phyloP scores from a whole-genome alignment of 1,140 invertebrate species.

The Cheumatopsyche charites region DNA sequence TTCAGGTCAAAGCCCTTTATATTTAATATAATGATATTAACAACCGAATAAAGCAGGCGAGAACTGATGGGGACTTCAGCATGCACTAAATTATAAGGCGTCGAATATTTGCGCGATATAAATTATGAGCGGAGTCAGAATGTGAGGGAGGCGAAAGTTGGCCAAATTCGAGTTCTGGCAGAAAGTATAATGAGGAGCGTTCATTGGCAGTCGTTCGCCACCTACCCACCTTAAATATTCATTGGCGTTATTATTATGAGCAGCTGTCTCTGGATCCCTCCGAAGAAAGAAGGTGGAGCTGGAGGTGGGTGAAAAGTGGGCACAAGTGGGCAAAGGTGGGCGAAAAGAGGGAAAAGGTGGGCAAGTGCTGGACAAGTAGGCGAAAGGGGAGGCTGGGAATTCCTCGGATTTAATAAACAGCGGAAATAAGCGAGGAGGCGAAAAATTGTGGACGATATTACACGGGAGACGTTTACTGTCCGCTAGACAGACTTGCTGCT shows the following conservation, averaged over 20 bases:
- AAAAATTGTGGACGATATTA: slow-evolving; percentile 30
- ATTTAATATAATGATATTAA: no score
- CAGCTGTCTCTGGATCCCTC: slow-evolving; percentile 30
- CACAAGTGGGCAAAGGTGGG: no score
- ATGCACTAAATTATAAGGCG: slow-evolving; percentile 23
- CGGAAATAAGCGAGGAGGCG: slow-evolving; percentile 17
- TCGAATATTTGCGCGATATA: slow-evolving; percentile 26
- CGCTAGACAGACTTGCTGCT: no score
- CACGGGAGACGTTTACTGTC: neutral
- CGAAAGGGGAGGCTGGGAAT: slow-evolving; percentile 3
- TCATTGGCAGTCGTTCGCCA: slow-evolving; percentile 32
- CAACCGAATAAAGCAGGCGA: no score
- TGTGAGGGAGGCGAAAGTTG: slow-evolving; percentile 10
- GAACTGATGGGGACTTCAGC: neutral
- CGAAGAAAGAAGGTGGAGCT: neutral
- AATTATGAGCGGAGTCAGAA: slow-evolving; percentile 25
- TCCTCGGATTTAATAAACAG: slow-evolving; percentile 34
- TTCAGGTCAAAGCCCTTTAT: no score
- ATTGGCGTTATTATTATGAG: slow-evolving; percentile 34
- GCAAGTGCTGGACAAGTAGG: no score
- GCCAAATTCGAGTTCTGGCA: slow-evolving; percentile 21
- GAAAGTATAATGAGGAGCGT: slow-evolving; percentile 32
- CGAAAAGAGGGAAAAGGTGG: neutral
- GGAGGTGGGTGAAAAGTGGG: no score
- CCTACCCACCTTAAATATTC: slow-evolving; percentile 29